Evolutionary conservation across 2,113 vertebrate genomes (phyloP).

Genomic region (Chlorocebus sabaeus): DNA sequence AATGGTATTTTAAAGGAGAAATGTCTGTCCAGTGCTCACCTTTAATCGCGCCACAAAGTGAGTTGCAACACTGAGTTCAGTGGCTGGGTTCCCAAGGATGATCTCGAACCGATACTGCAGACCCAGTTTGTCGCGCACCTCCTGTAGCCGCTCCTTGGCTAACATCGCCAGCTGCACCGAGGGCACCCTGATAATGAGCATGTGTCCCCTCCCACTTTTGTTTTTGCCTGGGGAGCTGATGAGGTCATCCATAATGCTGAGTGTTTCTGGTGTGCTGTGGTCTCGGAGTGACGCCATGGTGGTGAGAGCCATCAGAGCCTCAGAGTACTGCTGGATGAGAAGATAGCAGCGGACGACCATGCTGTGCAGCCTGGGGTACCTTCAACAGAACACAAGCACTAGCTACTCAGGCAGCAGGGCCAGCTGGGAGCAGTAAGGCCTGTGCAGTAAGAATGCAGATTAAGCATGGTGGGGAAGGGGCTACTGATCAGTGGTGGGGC

Average conservation of each 20-base stretch:
- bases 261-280: slow-evolving; percentile 95
- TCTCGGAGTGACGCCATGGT: slow-evolving; percentile 92
- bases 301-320: slow-evolving; percentile 97
- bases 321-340: slow-evolving; percentile 98
- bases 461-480: not conserved
- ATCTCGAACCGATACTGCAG: slow-evolving; percentile 96
- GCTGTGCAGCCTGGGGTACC: slow-evolving; percentile 96
- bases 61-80: slow-evolving; percentile 87
- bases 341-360: slow-evolving; percentile 99
- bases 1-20: not conserved
- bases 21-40: slow-evolving; percentile 82
- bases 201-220: slow-evolving; percentile 92
- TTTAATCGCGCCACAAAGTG: slow-evolving; percentile 91
- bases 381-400: slow-evolving; percentile 70
- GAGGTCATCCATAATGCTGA: slow-evolving; percentile 96
- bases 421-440: not conserved
- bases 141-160: slow-evolving; percentile 94
- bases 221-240: slow-evolving; percentile 90
- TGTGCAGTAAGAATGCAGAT: not conserved
- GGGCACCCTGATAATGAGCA: slow-evolving; percentile 96
- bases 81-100: slow-evolving; percentile 92
- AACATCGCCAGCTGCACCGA: slow-evolving; percentile 97
- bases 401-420: not conserved
- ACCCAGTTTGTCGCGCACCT: slow-evolving; percentile 94
- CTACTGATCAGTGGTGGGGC: not conserved